These are phyloP conservation scores for Tupaia chinensis DNA, from an alignment of 2,113 vertebrate species.

Conservation along the genomic window DNA sequence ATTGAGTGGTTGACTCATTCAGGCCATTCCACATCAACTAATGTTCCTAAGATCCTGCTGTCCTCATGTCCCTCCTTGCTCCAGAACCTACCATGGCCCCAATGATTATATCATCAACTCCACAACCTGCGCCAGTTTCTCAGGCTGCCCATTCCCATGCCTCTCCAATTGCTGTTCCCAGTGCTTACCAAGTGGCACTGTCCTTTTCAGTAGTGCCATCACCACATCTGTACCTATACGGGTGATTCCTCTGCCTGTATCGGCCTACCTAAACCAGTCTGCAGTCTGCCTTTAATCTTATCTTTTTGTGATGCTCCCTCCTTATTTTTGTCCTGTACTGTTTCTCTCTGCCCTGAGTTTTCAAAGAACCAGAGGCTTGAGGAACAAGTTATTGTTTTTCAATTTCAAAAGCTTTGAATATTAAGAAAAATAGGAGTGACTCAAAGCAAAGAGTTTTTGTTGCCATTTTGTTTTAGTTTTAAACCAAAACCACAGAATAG, in stretches of 20 bases:
- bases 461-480: background rate
- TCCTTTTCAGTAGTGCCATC: background rate
- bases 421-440: conserved; percentile 18
- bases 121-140: background rate
- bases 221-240: background rate
- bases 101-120: background rate
- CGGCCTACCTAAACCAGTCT: background rate
- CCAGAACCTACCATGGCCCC: background rate
- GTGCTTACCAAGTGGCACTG: too few relatives aligned
- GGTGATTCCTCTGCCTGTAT: background rate
- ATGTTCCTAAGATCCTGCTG: background rate
- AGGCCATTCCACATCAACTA: background rate
- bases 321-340: background rate
- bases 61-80: background rate
- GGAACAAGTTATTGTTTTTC: conserved; percentile 6
- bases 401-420: background rate
- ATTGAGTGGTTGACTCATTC: background rate
- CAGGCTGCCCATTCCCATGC: background rate
- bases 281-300: background rate
- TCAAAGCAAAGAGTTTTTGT: background rate
- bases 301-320: background rate
- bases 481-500: background rate
- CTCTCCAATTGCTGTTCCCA: background rate
- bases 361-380: background rate
- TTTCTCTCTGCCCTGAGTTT: background rate